Evolutionary conservation across 2,888 invertebrate species (phyloP).

Genomic region (Rambutsinella grinnellia): DNA sequence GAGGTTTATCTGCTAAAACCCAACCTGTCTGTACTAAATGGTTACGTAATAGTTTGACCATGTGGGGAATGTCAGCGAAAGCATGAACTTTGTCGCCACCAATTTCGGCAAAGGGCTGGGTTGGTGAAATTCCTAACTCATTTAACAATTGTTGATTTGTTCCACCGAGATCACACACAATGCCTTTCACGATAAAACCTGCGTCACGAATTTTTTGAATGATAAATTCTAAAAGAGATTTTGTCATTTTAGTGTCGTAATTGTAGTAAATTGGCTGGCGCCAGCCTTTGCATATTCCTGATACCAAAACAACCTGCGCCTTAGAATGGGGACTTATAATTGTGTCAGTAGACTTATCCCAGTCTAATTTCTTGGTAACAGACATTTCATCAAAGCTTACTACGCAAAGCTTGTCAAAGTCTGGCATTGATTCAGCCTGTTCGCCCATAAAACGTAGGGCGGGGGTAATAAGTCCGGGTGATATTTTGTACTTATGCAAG

Average conservation of each 20-base stretch:
- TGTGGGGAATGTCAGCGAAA: slow-evolving; percentile 60
- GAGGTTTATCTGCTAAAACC: background rate
- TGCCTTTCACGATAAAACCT: slow-evolving; percentile 30
- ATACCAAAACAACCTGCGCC: slow-evolving; percentile 35
- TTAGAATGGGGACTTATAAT: slow-evolving; percentile 9
- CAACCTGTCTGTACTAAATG: slow-evolving; percentile 54
- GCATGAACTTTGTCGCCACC: slow-evolving; percentile 30
- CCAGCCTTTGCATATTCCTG: slow-evolving; percentile 31
- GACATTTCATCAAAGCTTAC: slow-evolving; percentile 16
- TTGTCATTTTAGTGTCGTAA: slow-evolving; percentile 55
- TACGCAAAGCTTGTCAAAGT: background rate
- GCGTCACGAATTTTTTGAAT: slow-evolving; percentile 25
- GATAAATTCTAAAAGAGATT: slow-evolving; percentile 15
- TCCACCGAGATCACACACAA: slow-evolving; percentile 49
- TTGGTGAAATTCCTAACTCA: slow-evolving; percentile 21
- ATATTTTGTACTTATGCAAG: background rate
- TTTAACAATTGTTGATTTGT: slow-evolving; percentile 53
- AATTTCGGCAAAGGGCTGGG: slow-evolving; percentile 16
- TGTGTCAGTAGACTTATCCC: background rate
- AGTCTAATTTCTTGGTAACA: background rate
- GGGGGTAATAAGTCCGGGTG: background rate
- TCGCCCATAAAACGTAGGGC: background rate
- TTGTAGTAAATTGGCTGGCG: slow-evolving; percentile 56
- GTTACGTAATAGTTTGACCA: slow-evolving; percentile 56
- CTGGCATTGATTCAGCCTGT: background rate